Evolutionary conservation across 23 tunicate genomes (phyloP), one percentile per base, ranked within the genome.

Genomic region (Clavelina lepadiformis): DNA sequence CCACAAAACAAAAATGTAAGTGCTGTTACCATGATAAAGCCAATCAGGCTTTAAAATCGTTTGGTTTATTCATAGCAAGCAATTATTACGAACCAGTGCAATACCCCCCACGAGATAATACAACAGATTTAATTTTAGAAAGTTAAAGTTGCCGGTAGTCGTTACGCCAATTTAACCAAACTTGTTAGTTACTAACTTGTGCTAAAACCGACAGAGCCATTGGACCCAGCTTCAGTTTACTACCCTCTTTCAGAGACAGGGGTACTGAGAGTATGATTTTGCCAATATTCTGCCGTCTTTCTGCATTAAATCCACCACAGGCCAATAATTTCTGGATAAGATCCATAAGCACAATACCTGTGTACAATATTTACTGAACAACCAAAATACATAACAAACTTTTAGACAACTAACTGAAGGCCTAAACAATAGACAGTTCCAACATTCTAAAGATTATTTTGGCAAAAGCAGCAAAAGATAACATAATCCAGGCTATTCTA

Each of bases 221-320:
- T 34, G 80, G 80, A n/a, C 80, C 80, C 51, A 74, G 51, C 26
- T 24, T 54, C 11, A 74, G 71, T 62, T 63, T 51, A 63, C 63
- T 63, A 23, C 38, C 56, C n/a, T 45, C 33, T 23, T 19, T 53
- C 4, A 73, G 25, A 38, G 46, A 36, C 46, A 73, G n/a, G 6
- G 69, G 46, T 55, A 56, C 64, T 19, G 71, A 36, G 63, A 74
- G 36, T 5, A 74, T 8, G 1, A 51, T 5, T 4, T 62, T 50
- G 31, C 69, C 64, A 28, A 81, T 65, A n/a, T 57, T 28, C 33
- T 31, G 19, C 46, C 71, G 44, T 32, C 61, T 65, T 7, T 65
- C 75, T 22, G 38, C 52, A 29, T 72, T 45, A 25, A 72, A 30
- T 22, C 45, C 26, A 27, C 65, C 38, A 27, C 41, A 21, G 7